Evolutionary conservation across 2,113 vertebrate genomes (phyloP), one percentile per base, ranked within the genome.

Genomic region (Xiphias gladius): DNA sequence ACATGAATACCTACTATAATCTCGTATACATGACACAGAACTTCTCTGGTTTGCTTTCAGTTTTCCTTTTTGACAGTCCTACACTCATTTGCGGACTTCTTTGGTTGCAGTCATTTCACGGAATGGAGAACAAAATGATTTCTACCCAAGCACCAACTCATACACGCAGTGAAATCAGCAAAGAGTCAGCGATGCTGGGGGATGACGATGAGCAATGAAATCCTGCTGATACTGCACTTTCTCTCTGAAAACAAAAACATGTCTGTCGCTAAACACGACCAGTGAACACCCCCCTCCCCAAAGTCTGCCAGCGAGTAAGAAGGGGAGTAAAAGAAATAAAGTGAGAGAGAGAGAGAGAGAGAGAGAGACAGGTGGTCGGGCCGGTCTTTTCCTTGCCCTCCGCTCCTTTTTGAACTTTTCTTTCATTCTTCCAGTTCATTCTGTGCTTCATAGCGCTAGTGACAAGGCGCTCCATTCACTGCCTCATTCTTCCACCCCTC

Each of bases 371-470:
- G 95, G 94, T 95, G 95, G 95, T 92, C 79, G 46, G 88, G 93
- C 93, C 89, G 78, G 87, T 94, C 92, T 92, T 90, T 94, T 92
- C 91, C 91, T 91, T 93, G 92, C 92, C 92, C 94, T 94, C 76
- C 88, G 92, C 91, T 95, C 94, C 91, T 94, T 95, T 95, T 95
- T 93, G 91, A 95, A 95, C 95, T 94, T 94, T 92, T 94, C 93
- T 95, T 95, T 95, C 94, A 94, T 95, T 95, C 93, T 94, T 91
- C 91, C 90, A 94, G 91, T 95, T 95, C 89, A 93, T 95, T 95
- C 94, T 93, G 92, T 89, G 92, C 92, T 93, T 92, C 91, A 94
- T 87, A 91, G 92, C 88, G 46, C 92, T 28, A 82, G 91, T 94
- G 94, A 96, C 94, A 95, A 95, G 93, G 90, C 90, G 74, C 93